Evolutionary conservation across 2,888 invertebrate genomes (phyloP).

Genomic region (Hydroisotoma schaefferi): DNA sequence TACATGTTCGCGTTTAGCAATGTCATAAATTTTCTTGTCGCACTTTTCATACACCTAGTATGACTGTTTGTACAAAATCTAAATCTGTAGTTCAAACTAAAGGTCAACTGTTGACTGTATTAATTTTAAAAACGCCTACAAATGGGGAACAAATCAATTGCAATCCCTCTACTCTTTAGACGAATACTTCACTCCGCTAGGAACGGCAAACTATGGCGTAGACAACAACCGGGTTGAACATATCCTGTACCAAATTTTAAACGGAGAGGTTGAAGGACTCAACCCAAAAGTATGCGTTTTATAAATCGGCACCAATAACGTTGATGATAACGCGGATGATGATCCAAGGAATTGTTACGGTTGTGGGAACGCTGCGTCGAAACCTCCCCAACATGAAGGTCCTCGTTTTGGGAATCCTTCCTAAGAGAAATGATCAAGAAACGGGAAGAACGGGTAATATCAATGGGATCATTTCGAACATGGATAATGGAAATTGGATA

Average conservation of each 20-base stretch:
- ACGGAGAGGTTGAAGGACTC: conserved; percentile 57
- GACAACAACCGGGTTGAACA: conserved; percentile 57
- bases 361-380: conserved; percentile 51
- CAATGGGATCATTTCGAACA: conserved; percentile 10
- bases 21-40: too few relatives aligned
- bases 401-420: conserved; percentile 30
- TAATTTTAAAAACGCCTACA: too few relatives aligned
- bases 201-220: conserved; percentile 50
- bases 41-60: too few relatives aligned
- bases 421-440: conserved; percentile 18
- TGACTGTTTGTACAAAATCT: too few relatives aligned
- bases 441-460: conserved; percentile 15
- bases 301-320: conserved; percentile 56
- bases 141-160: too few relatives aligned
- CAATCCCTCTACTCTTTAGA: conserved; percentile 19
- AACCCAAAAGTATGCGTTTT: conserved; percentile 57
- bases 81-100: too few relatives aligned
- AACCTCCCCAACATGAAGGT: conserved; percentile 28
- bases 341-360: conserved; percentile 53
- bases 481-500: conserved; percentile 20
- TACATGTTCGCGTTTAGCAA: too few relatives aligned
- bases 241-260: conserved; percentile 56
- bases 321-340: conserved; percentile 52
- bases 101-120: too few relatives aligned
- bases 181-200: conserved; percentile 31